Conservation (phyloP, 37 sponge, comb jelly and placozoan genomes). For the Beroe forskalii region DNA sequence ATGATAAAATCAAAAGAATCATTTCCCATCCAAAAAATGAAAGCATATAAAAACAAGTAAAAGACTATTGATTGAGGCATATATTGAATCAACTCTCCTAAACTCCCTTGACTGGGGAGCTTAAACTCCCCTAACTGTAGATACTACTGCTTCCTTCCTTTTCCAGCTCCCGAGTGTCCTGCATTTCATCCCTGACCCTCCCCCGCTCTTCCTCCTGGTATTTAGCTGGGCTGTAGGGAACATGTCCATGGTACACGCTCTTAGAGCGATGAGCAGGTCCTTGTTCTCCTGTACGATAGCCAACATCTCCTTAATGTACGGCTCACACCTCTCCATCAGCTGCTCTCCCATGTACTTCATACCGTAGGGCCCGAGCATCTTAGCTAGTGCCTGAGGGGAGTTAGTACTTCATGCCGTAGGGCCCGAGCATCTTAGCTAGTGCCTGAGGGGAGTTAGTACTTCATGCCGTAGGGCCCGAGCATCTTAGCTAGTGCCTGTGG, state of each 20-base stretch:
- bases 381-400: conserved; percentile 78
- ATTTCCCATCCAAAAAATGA: too few species aligned
- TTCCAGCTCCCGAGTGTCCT: too few species aligned
- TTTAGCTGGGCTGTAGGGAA: conserved; percentile 18
- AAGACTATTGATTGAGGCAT: too few species aligned
- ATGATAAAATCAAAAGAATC: too few species aligned
- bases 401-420: conserved; percentile 88
- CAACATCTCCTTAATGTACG: conserved; percentile 45
- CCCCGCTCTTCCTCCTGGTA: too few species aligned
- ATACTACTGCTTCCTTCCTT: too few species aligned
- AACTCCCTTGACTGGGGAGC: too few species aligned
- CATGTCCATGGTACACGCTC: conserved; percentile 14
- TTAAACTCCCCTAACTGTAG: too few species aligned
- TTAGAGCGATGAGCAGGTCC: conserved; percentile 42
- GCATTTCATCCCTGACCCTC: too few species aligned
- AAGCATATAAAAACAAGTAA: too few species aligned
- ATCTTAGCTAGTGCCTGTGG: conserved; percentile 81
- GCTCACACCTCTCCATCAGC: conserved; percentile 74
- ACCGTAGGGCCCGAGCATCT: conserved; percentile 92
- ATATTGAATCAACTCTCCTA: too few species aligned
- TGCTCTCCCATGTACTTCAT: conserved; percentile 82
- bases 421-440: conserved; percentile 86
- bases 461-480: conserved; percentile 92
- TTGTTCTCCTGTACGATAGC: conserved; percentile 88
- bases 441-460: conserved; percentile 75